Evolutionary conservation across 2,113 vertebrate species (phyloP).

Genomic region (Bagarius yarrelli): DNA sequence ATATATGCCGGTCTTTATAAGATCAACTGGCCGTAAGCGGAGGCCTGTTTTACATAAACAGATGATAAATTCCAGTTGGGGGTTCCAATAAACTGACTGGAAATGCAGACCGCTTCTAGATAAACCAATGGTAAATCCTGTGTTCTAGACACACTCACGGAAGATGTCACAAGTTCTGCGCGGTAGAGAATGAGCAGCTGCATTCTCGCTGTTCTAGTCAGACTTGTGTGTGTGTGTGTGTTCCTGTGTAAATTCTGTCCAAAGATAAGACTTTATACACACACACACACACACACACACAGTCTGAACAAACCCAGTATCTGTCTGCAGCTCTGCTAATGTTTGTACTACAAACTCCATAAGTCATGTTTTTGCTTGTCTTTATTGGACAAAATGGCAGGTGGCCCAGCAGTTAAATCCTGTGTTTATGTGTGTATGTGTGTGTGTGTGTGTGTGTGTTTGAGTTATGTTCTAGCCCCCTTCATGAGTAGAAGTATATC

Average conservation of each 20-base stretch:
- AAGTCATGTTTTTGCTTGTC: conserved; percentile 16
- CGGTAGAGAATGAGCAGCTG: conserved; percentile 24
- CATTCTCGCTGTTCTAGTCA: neutral
- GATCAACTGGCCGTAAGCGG: neutral
- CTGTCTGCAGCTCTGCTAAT: conserved; percentile 1
- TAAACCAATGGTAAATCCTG: conserved; percentile 9
- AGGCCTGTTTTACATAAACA: neutral
- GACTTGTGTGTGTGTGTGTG: conserved; percentile 9
- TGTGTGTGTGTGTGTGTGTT: neutral
- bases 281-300: conserved; percentile 22
- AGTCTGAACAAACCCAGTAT: conserved; percentile 12
- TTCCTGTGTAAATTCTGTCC: neutral
- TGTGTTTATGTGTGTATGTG: conserved; percentile 12
- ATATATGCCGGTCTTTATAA: neutral
- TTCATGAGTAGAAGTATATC: conserved; percentile 20
- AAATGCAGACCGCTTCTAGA: neutral
- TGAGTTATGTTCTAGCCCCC: neutral
- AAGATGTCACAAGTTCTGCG: neutral
- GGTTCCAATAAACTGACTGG: neutral
- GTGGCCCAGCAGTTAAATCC: conserved; percentile 22
- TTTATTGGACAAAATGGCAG: conserved; percentile 11
- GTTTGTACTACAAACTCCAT: conserved; percentile 20
- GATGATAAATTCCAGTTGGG: neutral
- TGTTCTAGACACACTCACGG: neutral
- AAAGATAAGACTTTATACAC: neutral